These are phyloP conservation scores for Apolygus lucorum DNA, from an alignment of 1,140 invertebrate species.

Conservation along the genomic window DNA sequence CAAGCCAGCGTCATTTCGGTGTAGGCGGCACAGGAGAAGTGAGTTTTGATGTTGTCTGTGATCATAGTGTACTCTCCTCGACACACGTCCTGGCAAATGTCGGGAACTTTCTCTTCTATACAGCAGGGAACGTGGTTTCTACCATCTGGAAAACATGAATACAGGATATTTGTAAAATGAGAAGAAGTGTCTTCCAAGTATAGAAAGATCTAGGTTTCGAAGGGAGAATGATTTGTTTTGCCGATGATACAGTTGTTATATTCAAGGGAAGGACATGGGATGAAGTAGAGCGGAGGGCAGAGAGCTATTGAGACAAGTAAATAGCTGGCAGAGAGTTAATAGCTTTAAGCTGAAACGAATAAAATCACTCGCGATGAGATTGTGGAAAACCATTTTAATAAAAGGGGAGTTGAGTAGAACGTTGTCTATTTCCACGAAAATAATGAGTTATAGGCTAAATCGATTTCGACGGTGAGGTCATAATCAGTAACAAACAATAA, in stretches of 20 bases:
- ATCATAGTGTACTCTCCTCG: conserved; percentile 72
- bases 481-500: too few relatives aligned
- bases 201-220: neutral
- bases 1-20: conserved; percentile 72
- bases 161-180: too few relatives aligned
- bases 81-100: conserved; percentile 75
- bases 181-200: too few relatives aligned
- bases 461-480: too few relatives aligned
- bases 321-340: too few relatives aligned
- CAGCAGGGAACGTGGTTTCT: conserved; percentile 77
- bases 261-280: neutral
- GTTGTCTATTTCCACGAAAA: too few relatives aligned
- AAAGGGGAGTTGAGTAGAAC: too few relatives aligned
- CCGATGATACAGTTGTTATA: neutral
- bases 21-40: conserved; percentile 70
- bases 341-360: too few relatives aligned
- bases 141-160: conserved; percentile 47
- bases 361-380: too few relatives aligned
- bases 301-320: too few relatives aligned
- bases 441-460: too few relatives aligned
- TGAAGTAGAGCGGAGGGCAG: neutral
- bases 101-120: conserved; percentile 64
- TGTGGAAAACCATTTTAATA: too few relatives aligned
- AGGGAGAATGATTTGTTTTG: neutral
- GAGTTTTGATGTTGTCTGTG: conserved; percentile 72